A percentile compares a stretch with the other conserved stretches of the same genome.
Evolutionary conservation across 2,797 vertebrate genomes (phyloP).

Genomic region (Chelon labrosus): DNA sequence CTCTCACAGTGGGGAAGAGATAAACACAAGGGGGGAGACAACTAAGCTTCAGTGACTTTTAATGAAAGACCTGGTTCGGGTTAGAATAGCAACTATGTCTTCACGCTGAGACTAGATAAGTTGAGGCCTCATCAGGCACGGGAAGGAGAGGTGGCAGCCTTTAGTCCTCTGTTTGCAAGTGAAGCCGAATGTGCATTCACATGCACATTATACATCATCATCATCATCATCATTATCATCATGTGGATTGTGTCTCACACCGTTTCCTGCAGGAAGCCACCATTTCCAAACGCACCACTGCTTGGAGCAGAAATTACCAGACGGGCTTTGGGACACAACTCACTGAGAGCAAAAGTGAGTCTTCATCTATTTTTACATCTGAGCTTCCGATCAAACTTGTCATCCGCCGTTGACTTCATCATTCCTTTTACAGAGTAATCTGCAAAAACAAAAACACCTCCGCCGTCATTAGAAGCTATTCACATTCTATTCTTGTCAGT

Average conservation of each 20-base stretch:
- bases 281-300: neutral
- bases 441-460: slow-evolving; percentile 54
- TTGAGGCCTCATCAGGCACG: slow-evolving; percentile 69
- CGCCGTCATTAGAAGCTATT: slow-evolving; percentile 59
- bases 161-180: slow-evolving; percentile 7
- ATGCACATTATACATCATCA: neutral
- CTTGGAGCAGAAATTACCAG: neutral
- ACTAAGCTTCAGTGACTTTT: slow-evolving; percentile 90
- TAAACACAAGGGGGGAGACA: slow-evolving; percentile 85
- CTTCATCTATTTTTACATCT: slow-evolving; percentile 17
- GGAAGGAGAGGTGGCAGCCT: slow-evolving; percentile 20
- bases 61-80: slow-evolving; percentile 89
- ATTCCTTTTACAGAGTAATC: slow-evolving; percentile 45
- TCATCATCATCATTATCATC: neutral
- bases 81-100: slow-evolving; percentile 87
- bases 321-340: slow-evolving; percentile 7
- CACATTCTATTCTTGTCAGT: slow-evolving; percentile 44
- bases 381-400: slow-evolving; percentile 37
- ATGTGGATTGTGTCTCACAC: neutral
- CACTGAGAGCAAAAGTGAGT: slow-evolving; percentile 15
- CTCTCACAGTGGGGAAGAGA: slow-evolving; percentile 79
- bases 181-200: neutral
- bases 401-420: slow-evolving; percentile 28
- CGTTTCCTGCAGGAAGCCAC: neutral
- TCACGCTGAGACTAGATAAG: slow-evolving; percentile 83